Percentiles rank a stretch among this genome's conserved stretches.
phyloP scores from a whole-genome alignment of 1,140 invertebrate species.

The Brachionus manjavacas region DNA sequence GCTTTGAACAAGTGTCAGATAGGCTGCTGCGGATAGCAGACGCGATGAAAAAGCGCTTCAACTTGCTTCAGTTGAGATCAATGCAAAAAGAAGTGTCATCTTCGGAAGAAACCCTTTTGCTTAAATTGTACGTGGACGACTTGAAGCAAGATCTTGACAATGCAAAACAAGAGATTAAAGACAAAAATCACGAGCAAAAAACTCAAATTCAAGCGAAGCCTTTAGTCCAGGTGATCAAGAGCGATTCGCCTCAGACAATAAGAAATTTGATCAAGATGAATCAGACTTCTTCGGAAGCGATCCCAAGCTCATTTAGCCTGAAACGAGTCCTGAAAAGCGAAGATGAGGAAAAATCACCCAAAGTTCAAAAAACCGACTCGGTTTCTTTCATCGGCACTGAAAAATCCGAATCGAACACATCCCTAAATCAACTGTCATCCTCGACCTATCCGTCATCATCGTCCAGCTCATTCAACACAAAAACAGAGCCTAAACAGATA shows the following conservation, averaged over 20 bases:
- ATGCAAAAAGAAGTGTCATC: conserved; percentile 34
- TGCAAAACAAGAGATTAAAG: background rate
- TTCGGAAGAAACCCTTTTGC: conserved; percentile 21
- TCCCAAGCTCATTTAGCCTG: background rate
- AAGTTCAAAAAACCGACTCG: background rate
- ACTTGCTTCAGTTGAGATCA: conserved; percentile 15
- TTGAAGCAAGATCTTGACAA: background rate
- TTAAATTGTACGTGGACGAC: conserved; percentile 34
- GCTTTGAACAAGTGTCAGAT: conserved; percentile 34
- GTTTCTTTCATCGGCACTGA: background rate
- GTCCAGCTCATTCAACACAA: background rate
- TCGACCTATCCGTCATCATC: conserved; percentile 13
- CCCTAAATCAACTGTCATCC: background rate
- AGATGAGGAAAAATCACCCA: background rate
- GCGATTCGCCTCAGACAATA: background rate
- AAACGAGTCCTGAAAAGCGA: background rate
- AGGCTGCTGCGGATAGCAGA: conserved; percentile 14
- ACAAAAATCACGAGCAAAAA: background rate
- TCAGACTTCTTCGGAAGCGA: background rate
- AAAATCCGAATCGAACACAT: conserved; percentile 23
- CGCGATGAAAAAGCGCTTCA: conserved; percentile 39
- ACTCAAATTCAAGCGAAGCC: background rate
- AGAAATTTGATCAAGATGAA: conserved; percentile 4
- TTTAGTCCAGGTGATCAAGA: background rate
- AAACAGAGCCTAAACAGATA: background rate